Evolutionary conservation across 2,797 vertebrate species (phyloP).

Genomic region (Fratercula arctica): DNA sequence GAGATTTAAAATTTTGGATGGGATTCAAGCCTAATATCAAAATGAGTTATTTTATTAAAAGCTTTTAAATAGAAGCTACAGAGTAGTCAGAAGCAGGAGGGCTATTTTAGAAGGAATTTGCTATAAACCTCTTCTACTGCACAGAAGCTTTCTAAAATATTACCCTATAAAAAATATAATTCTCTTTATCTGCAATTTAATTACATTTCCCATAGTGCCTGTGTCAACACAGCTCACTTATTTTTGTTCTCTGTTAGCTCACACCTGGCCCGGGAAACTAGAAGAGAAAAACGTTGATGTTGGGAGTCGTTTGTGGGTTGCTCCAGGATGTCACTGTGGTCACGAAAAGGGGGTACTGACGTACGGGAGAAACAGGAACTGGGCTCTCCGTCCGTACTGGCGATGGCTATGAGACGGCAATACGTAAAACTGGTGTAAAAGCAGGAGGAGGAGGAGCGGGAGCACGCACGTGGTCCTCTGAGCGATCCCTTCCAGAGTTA

Average conservation of each 20-base stretch:
- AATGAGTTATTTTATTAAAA: slow-evolving; percentile 76
- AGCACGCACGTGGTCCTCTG: not conserved
- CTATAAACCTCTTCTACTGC: slow-evolving; percentile 53
- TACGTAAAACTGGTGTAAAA: not conserved
- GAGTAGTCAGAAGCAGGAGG: slow-evolving; percentile 19
- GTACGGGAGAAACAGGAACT: not conserved
- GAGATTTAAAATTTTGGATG: slow-evolving; percentile 63
- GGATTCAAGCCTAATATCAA: slow-evolving; percentile 68
- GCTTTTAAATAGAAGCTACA: slow-evolving; percentile 63
- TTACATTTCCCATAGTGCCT: slow-evolving; percentile 54
- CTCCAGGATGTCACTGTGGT: not conserved
- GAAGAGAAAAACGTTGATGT: not conserved
- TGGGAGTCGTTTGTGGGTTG: not conserved
- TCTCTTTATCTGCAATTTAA: slow-evolving; percentile 74
- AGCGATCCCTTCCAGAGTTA: not conserved
- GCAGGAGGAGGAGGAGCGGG: not conserved
- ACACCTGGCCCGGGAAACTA: not conserved
- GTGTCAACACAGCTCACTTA: slow-evolving; percentile 40
- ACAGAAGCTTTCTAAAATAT: slow-evolving; percentile 75
- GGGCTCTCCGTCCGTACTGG: not conserved
- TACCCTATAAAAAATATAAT: slow-evolving; percentile 54
- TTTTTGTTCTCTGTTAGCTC: slow-evolving; percentile 48
- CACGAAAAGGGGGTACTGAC: not conserved
- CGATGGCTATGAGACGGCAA: not conserved
- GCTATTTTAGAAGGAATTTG: slow-evolving; percentile 59